These are phyloP conservation scores for Anser brachyrhynchus DNA, from an alignment of 2,113 vertebrate genomes.

Conservation along the genomic window DNA sequence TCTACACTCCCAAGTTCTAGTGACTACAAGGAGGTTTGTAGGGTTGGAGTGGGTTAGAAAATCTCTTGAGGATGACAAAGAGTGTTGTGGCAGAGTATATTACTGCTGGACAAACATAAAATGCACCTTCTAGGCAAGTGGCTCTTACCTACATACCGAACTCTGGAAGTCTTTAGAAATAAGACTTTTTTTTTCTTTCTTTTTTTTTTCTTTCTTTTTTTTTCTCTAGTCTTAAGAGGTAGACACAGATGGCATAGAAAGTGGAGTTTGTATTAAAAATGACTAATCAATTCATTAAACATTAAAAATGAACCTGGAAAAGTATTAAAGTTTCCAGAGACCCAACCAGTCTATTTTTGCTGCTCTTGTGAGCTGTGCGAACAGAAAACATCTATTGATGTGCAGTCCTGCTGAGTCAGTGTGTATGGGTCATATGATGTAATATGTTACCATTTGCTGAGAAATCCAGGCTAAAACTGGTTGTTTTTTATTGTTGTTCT, in stretches of 20 bases:
- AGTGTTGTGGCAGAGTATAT: neutral
- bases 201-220: neutral
- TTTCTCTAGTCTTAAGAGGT: neutral
- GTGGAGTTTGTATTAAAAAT: neutral
- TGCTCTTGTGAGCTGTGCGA: fast-evolving
- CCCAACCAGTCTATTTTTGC: neutral
- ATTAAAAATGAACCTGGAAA: neutral
- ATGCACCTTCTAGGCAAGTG: neutral
- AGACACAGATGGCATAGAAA: neutral
- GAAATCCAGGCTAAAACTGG: neutral
- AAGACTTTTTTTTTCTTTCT: neutral
- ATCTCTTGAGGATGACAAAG: neutral
- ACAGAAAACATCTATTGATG: neutral
- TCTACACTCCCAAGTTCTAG: neutral
- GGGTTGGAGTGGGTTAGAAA: neutral
- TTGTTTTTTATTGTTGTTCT: neutral
- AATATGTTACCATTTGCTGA: neutral
- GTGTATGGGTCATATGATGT: neutral
- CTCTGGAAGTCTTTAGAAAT: neutral
- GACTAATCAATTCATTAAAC: neutral
- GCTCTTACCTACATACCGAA: neutral
- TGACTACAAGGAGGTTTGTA: neutral
- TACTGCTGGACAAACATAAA: neutral
- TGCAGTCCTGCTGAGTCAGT: neutral
- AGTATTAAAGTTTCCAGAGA: neutral